Evolutionary conservation across 1,140 invertebrate species (phyloP), one percentile per base, ranked within the genome.

Genomic region (Megathymus violae): DNA sequence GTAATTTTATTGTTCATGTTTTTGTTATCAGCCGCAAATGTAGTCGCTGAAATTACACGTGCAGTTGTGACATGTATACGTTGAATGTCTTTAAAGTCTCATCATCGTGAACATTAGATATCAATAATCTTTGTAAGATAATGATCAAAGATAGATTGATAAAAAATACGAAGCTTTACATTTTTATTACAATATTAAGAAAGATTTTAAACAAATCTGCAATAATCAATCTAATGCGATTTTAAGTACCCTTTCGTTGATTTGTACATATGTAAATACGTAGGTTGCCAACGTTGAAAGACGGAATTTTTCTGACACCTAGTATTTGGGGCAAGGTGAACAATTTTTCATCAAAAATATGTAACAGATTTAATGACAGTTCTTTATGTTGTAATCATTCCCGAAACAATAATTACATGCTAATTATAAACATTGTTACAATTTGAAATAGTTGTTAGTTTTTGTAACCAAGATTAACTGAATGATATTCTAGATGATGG

Each of bases 1-100:
- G 11, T 31, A 31, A 31, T 31, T 27, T 54, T 19, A 41, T 43
- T 54, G 19, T 25, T 54, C 36, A 41, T 13, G 36, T 52, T 54
- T 14, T 22, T 13, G n/a, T 40, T 31, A 31, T 31, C 27, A 14
- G 38, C 11, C 10, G 10, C n/a, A 19, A 31, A 41, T 54, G 38
- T 54, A 41, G 14, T n/a, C 16, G n/a, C 13, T n/a, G n/a, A 22
- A 14, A 7, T 31, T 31, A 31, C 15, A 47, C 11, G 3, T 9
- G 6, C 4, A 27, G 19, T 31, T 31, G 25, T 34, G 25, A 48
- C 13, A 48, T 15, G 27, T 11, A 47, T 48, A 31, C 7, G 27
- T 31, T 4, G 27, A 31, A 31, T 31, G 27, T 31, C 27, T 31
- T 31, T 31, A 31, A 31, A 31, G 1, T 31, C 27, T 31, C 27